phyloP scores from a whole-genome alignment of 2,888 invertebrate genomes.

The Amiota communis region DNA sequence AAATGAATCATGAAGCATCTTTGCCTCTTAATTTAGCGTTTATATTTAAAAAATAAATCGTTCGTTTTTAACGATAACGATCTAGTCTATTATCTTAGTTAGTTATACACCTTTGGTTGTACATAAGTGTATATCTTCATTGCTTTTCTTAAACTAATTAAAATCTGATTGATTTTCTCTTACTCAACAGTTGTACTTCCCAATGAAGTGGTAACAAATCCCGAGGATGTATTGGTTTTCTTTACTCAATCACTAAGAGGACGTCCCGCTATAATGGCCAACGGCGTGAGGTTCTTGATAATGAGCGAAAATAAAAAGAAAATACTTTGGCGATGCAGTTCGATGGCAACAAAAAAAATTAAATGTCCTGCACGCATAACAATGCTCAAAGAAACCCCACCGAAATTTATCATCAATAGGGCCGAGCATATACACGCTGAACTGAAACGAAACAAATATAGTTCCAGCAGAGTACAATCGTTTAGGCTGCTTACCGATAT shows the following conservation, averaged over 20 bases:
- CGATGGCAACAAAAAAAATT: constrained; percentile 73
- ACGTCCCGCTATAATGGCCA: constrained; percentile 73
- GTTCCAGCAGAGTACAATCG: constrained; percentile 62
- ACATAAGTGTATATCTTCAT: not conserved
- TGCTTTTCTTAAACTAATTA: constrained; percentile 32
- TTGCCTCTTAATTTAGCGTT: too few relatives aligned
- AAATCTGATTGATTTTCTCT: constrained; percentile 29
- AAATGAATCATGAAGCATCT: too few relatives aligned
- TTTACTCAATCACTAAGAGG: constrained; percentile 72
- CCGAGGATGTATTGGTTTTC: constrained; percentile 70
- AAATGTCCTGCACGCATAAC: constrained; percentile 73
- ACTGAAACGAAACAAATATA: constrained; percentile 72
- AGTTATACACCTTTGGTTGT: not conserved
- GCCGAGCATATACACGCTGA: constrained; percentile 72
- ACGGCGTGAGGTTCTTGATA: constrained; percentile 72
- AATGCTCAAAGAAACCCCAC: constrained; percentile 72
- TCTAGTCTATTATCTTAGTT: not conserved
- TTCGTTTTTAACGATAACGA: too few relatives aligned
- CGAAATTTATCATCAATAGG: constrained; percentile 72
- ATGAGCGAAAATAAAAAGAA: constrained; percentile 74
- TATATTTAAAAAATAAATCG: too few relatives aligned
- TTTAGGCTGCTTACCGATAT: constrained; percentile 43
- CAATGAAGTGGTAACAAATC: constrained; percentile 69
- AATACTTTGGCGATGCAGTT: constrained; percentile 73
- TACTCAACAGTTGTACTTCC: constrained; percentile 66